phyloP scores from a whole-genome alignment of 2,888 invertebrate genomes.

The Tenthredo scrophulariae region DNA sequence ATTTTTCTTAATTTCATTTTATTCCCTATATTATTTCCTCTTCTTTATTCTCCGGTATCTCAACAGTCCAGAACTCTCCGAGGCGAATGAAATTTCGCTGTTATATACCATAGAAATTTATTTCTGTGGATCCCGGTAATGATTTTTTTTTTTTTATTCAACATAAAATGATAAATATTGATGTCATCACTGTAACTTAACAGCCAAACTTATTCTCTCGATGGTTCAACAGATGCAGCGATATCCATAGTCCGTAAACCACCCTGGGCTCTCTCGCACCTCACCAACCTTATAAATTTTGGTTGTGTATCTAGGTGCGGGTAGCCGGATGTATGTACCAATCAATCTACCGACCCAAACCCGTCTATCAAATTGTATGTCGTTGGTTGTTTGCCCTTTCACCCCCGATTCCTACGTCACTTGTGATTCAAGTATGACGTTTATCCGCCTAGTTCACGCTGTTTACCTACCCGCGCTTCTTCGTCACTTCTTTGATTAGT shows the following conservation, averaged over 20 bases:
- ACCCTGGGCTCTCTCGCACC: neutral
- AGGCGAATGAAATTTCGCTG: constrained; percentile 1
- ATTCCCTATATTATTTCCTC: neutral
- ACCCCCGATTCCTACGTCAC: neutral
- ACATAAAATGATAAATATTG: neutral
- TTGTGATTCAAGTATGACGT: constrained; percentile 14
- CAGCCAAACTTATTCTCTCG: neutral
- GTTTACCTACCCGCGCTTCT: neutral
- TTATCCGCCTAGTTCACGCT: neutral
- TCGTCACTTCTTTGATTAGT: neutral
- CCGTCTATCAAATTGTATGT: constrained; percentile 52
- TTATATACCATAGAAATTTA: neutral
- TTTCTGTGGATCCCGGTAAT: neutral
- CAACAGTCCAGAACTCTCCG: neutral
- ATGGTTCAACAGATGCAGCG: neutral
- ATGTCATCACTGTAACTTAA: neutral
- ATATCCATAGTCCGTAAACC: neutral
- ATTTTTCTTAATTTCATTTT: constrained; percentile 8
- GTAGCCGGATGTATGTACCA: constrained; percentile 42
- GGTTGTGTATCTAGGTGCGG: constrained; percentile 32
- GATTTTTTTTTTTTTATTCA: neutral
- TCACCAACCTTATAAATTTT: constrained; percentile 6
- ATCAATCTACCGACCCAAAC: constrained; percentile 50
- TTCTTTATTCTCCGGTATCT: neutral
- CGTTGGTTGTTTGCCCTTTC: constrained; percentile 29